Conservation (phyloP, 2,113 vertebrate genomes). For the Lates calcarifer region DNA sequence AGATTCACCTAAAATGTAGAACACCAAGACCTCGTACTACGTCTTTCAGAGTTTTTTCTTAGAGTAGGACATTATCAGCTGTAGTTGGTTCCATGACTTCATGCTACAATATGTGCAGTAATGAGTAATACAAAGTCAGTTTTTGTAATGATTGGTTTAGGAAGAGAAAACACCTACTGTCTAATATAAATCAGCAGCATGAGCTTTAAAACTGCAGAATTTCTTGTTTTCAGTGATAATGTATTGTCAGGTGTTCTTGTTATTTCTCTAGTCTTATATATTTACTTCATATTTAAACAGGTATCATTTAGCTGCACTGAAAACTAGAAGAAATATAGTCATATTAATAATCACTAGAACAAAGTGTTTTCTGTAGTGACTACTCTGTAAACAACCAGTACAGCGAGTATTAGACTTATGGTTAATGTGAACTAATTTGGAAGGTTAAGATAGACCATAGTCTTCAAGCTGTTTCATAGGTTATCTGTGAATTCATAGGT, state of each 20-base stretch:
- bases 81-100: not conserved
- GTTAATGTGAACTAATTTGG: too few relatives aligned
- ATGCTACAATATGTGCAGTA: not conserved
- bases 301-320: not conserved
- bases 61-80: not conserved
- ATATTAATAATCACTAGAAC: not conserved
- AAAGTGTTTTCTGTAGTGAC: too few relatives aligned
- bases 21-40: not conserved
- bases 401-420: too few relatives aligned
- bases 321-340: not conserved
- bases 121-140: not conserved
- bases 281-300: too few relatives aligned
- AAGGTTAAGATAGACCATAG: not conserved
- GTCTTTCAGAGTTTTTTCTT: not conserved
- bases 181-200: too few relatives aligned
- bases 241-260: not conserved
- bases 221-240: not conserved
- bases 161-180: too few relatives aligned
- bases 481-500: too few relatives aligned
- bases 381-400: too few relatives aligned
- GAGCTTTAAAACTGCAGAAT: not conserved
- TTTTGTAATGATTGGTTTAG: slow-evolving; percentile 7
- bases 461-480: too few relatives aligned
- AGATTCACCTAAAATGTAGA: not conserved
- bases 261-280: not conserved